Conservation (phyloP, 2,888 invertebrate genomes). For the Drosophila meridiana region DNA sequence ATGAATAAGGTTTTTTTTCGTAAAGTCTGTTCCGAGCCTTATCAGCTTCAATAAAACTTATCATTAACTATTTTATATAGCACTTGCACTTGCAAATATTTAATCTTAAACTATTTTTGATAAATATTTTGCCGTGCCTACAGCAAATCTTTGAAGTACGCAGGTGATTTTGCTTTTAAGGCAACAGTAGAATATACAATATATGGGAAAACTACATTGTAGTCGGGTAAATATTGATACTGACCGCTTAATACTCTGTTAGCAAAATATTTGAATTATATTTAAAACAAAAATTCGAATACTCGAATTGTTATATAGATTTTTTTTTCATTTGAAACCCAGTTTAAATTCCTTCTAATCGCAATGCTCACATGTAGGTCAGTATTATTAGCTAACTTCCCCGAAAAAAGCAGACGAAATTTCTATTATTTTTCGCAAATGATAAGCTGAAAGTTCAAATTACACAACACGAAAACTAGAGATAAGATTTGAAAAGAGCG, state of each 20-base stretch:
- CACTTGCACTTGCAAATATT: neutral
- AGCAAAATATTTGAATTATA: too few relatives aligned
- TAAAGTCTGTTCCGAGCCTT: slow-evolving; percentile 39
- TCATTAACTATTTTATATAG: slow-evolving; percentile 38
- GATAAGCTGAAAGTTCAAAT: slow-evolving; percentile 17
- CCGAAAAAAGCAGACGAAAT: neutral
- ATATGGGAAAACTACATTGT: neutral
- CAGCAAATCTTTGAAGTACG: neutral
- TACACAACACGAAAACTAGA: slow-evolving; percentile 3
- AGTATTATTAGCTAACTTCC: slow-evolving; percentile 7
- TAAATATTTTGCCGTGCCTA: neutral
- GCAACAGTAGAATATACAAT: neutral
- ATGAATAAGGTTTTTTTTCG: neutral
- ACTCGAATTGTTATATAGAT: too few relatives aligned
- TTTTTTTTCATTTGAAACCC: too few relatives aligned
- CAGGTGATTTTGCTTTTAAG: neutral
- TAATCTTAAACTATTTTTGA: slow-evolving; percentile 4
- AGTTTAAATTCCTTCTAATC: slow-evolving; percentile 11
- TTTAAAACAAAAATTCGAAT: too few relatives aligned
- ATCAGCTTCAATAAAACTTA: slow-evolving; percentile 37
- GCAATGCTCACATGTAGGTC: slow-evolving; percentile 26
- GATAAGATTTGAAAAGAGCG: slow-evolving; percentile 36
- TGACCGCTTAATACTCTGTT: neutral
- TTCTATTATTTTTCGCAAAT: neutral
- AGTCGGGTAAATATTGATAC: neutral